Conservation (phyloP, 2,113 vertebrate genomes). For the Indicator maculatus region DNA sequence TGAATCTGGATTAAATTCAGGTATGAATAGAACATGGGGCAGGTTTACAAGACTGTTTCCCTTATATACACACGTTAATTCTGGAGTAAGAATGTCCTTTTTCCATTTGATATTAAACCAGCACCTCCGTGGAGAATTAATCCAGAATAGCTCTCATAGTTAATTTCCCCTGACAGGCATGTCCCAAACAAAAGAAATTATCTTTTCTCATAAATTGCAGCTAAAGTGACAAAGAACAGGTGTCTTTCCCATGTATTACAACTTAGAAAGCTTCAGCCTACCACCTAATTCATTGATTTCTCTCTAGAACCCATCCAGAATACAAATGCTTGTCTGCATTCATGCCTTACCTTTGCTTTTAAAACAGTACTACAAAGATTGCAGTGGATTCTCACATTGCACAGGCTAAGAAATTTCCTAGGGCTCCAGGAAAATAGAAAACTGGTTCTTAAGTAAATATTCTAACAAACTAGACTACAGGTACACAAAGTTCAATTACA, state of each 20-base stretch:
- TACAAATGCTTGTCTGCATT: background rate
- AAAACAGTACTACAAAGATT: background rate
- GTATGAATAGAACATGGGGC: background rate
- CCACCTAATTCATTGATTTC: background rate
- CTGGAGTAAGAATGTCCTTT: background rate
- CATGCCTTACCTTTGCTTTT: background rate
- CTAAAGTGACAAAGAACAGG: background rate
- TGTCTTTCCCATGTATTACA: background rate
- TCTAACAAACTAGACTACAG: background rate
- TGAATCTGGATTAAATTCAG: background rate
- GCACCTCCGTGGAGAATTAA: background rate
- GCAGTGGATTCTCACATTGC: background rate
- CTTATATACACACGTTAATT: background rate
- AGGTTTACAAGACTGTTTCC: background rate
- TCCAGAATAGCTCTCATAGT: background rate
- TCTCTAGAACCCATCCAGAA: background rate
- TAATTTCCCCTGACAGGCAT: background rate
- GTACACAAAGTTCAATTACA: background rate
- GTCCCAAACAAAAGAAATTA: constrained; percentile 12
- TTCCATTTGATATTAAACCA: background rate
- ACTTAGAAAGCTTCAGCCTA: background rate
- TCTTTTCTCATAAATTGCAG: constrained; percentile 12
- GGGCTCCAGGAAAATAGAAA: background rate
- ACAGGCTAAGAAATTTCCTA: background rate
- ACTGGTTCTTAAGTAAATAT: background rate